Percentiles rank a stretch among this genome's conserved stretches.
Conservation (phyloP, 2,113 vertebrate species). For the Otis tarda region DNA sequence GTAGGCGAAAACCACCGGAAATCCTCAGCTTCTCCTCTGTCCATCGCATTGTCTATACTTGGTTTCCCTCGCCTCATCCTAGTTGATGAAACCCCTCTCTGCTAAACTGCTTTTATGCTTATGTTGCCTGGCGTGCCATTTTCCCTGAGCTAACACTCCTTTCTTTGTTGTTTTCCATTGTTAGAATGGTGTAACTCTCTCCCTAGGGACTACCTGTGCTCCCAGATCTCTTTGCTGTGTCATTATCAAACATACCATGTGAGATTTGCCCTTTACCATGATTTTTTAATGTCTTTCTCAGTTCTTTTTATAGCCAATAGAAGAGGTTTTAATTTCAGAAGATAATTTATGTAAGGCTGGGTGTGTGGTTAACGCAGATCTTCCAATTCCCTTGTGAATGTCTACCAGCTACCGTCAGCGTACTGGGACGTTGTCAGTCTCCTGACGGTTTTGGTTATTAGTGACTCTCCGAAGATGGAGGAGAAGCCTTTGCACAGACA, state of each 20-base stretch:
- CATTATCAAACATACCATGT: background rate
- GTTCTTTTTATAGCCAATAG: background rate
- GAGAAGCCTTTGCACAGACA: background rate
- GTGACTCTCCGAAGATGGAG: background rate
- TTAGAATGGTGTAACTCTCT: background rate
- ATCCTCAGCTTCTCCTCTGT: background rate
- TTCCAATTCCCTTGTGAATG: background rate
- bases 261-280: background rate
- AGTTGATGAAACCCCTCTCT: background rate
- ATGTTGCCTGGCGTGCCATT: slow-evolving; percentile 4
- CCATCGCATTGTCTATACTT: background rate
- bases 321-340: slow-evolving; percentile 11
- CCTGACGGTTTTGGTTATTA: background rate
- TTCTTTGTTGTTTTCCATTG: background rate
- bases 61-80: slow-evolving; percentile 1
- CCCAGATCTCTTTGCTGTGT: background rate
- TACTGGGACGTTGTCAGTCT: background rate
- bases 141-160: background rate
- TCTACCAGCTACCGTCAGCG: background rate
- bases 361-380: background rate
- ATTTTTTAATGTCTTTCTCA: background rate
- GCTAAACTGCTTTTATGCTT: slow-evolving; percentile 32
- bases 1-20: background rate
- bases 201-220: background rate
- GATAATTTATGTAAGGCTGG: background rate